Percentiles rank a stretch among this genome's conserved stretches.
Evolutionary conservation across 2,797 vertebrate species (phyloP).

Genomic region (Neosilurus hyrtlii): DNA sequence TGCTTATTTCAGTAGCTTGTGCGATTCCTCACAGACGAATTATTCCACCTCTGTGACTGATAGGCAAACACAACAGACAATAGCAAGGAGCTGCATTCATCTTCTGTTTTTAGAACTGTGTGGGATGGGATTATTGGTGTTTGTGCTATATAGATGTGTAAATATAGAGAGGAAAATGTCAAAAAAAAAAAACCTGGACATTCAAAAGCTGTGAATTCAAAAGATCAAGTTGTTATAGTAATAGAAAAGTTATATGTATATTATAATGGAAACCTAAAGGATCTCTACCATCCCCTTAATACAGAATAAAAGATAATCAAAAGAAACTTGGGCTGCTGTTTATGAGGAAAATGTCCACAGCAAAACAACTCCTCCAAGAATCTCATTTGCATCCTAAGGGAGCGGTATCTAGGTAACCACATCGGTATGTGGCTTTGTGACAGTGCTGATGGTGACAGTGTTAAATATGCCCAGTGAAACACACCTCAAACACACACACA

Average conservation of each 20-base stretch:
- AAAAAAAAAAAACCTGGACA: constrained; percentile 11
- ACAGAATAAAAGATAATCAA: constrained; percentile 28
- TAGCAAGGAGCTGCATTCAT: constrained; percentile 49
- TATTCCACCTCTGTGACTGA: constrained; percentile 68
- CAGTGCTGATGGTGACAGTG: constrained; percentile 63
- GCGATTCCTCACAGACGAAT: constrained; percentile 67
- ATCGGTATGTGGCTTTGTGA: constrained; percentile 60
- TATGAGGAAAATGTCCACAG: constrained; percentile 51
- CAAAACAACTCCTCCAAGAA: constrained; percentile 55
- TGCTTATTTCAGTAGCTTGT: constrained; percentile 69
- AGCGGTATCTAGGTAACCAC: constrained; percentile 59
- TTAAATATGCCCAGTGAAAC: constrained; percentile 74
- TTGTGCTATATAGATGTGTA: constrained; percentile 24
- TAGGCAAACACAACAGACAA: constrained; percentile 62
- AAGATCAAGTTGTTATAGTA: constrained; percentile 15
- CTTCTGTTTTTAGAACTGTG: constrained; percentile 50
- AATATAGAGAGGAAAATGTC: constrained; percentile 30
- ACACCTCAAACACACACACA: constrained; percentile 55
- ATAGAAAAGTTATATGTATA: constrained; percentile 18
- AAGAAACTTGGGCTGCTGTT: constrained; percentile 51
- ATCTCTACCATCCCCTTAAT: constrained; percentile 23
- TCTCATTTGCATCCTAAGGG: constrained; percentile 59
- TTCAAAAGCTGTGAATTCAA: constrained; percentile 16
- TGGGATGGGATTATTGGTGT: constrained; percentile 36
- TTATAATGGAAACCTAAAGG: constrained; percentile 22